Evolutionary conservation across 2,113 vertebrate species (phyloP), one percentile per base, ranked within the genome.

Genomic region (Gymnorhina tibicen): DNA sequence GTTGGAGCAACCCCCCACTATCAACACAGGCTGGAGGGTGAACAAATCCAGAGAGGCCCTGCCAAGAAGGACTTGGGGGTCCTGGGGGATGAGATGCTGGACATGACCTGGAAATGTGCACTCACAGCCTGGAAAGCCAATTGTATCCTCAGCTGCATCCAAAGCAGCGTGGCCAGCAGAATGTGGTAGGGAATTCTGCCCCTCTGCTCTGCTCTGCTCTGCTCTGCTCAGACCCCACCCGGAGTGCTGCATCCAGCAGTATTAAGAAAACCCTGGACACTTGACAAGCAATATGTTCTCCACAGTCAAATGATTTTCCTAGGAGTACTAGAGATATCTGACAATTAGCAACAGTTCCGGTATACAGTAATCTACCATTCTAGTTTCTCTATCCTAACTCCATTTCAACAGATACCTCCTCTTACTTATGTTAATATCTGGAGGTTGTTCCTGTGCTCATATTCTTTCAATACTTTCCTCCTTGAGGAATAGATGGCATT

Each of bases 81-180:
- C 27, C 13, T 46, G 47, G 33, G 17, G 33, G 39, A 21, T 18
- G 58, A 63, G 33, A 46, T 22, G 27, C 3, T 46, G n/a, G 33
- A 46, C 13, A 46, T 9, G 28, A 63, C 16, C 32, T 8, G 16
- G 27, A 7, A 2, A 27, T 22, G 27, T 1, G 8, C 21, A 28
- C 39, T 33, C 18, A 13, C 10, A 39, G 8, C 16, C 30, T 5
- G 1, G 47, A 62, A 11, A 55, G 8, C 2, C 24, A 47, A 15
- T 9, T 1, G 0, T 55, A 17, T 26, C 56, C 47, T n/a, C 16
- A 10, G 16, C 11, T 79, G 35, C 20, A 63, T 49, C 17, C 26
- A 56, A 41, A 63, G 5, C 13, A 18, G 7, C 0, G 0, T 41
- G 20, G 9, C 0, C 66, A 42, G 16, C 11, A 22, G 13, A 6